Conservation (phyloP, 2,797 vertebrate genomes). For the Parotocinclus haroldoi region DNA sequence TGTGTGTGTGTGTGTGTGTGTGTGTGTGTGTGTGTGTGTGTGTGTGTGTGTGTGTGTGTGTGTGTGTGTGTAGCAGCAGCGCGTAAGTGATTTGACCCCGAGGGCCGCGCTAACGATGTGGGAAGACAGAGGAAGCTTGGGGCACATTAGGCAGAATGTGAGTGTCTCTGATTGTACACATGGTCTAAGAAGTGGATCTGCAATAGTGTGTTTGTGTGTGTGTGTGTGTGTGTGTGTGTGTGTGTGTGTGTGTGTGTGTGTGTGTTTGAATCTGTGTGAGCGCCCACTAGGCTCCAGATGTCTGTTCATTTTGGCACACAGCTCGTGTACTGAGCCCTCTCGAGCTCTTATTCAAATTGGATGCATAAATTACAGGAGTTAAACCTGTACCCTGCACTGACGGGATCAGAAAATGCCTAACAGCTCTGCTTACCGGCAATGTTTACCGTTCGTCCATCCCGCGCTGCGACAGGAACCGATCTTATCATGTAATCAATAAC, state of each 20-base stretch:
- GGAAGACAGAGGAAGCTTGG: slow-evolving; percentile 19
- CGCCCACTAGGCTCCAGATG: background rate
- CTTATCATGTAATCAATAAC: slow-evolving; percentile 29
- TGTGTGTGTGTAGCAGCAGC: slow-evolving; percentile 10
- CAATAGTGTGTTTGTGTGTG: slow-evolving; percentile 15
- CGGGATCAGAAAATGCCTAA: slow-evolving; percentile 36
- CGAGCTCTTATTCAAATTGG: slow-evolving; percentile 61
- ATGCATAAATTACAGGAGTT: slow-evolving; percentile 61
- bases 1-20: background rate
- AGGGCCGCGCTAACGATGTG: slow-evolving; percentile 34
- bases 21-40: background rate
- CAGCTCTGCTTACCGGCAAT: slow-evolving; percentile 21
- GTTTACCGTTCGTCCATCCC: slow-evolving; percentile 15
- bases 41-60: background rate
- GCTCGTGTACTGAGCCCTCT: slow-evolving; percentile 27
- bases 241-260: slow-evolving; percentile 18
- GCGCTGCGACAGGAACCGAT: background rate
- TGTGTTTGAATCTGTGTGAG: background rate
- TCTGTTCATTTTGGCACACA: slow-evolving; percentile 18
- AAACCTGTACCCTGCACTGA: slow-evolving; percentile 26
- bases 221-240: slow-evolving; percentile 2
- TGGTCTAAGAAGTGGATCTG: slow-evolving; percentile 6
- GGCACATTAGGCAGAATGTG: slow-evolving; percentile 11
- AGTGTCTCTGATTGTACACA: slow-evolving; percentile 12
- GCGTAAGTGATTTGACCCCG: slow-evolving; percentile 37